phyloP scores from a whole-genome alignment of 1,140 invertebrate genomes.

The Zaprionus kolodkinae region DNA sequence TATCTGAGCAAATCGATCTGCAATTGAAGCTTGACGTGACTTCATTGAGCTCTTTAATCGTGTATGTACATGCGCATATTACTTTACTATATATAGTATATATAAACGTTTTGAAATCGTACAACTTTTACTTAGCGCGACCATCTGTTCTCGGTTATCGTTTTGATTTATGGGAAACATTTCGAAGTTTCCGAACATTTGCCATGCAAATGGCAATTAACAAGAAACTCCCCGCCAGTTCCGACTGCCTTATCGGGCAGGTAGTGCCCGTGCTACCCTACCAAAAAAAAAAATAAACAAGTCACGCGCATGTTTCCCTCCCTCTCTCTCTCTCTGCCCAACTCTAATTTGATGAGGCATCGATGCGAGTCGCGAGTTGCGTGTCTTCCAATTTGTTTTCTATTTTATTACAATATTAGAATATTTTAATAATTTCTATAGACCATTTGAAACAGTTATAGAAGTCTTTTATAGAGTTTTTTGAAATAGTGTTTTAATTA shows the following conservation, averaged over 20 bases:
- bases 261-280: conserved; percentile 6
- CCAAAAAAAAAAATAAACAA: conserved; percentile 20
- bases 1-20: conserved; percentile 5
- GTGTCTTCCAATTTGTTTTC: conserved; percentile 71
- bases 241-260: conserved; percentile 16
- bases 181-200: conserved; percentile 21
- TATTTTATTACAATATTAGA: conserved; percentile 70
- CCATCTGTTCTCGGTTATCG: conserved; percentile 38
- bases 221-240: neutral
- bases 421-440: conserved; percentile 13
- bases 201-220: conserved; percentile 56
- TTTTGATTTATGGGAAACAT: conserved; percentile 55
- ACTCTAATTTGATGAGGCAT: conserved; percentile 67
- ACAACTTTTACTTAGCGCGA: conserved; percentile 17
- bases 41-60: conserved; percentile 11
- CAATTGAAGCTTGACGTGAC: conserved; percentile 16
- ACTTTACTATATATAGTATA: neutral
- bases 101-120: conserved; percentile 2
- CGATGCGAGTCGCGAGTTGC: conserved; percentile 68
- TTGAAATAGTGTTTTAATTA: neutral
- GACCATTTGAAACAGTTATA: neutral
- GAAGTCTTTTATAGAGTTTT: neutral
- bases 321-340: too few relatives aligned
- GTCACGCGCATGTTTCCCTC: conserved; percentile 47
- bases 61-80: neutral